Evolutionary conservation across 2,113 vertebrate species (phyloP).

Genomic region (Salvelinus sp.): DNA sequence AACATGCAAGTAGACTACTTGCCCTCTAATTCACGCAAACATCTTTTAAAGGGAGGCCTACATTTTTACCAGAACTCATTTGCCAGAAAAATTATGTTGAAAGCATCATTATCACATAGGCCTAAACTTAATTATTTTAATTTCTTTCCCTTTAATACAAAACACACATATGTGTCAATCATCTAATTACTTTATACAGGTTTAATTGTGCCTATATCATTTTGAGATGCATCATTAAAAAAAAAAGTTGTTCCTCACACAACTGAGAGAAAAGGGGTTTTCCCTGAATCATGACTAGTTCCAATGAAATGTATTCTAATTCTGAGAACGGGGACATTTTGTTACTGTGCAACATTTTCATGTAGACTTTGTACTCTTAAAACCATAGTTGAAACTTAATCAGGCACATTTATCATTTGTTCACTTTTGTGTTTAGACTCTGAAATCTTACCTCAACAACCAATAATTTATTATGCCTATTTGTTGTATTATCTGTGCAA

Average conservation of each 20-base stretch:
- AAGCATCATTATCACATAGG: no score
- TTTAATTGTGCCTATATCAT: not conserved
- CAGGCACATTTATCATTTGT: not conserved
- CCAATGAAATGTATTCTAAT: no score
- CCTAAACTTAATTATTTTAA: not conserved
- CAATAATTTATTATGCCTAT: not conserved
- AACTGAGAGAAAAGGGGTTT: not conserved
- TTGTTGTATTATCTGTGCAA: not conserved
- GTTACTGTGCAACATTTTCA: no score
- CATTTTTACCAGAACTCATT: no score
- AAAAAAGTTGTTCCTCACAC: not conserved
- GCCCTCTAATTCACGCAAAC: not conserved
- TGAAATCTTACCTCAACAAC: not conserved
- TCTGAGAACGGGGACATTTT: not conserved
- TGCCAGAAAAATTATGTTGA: no score
- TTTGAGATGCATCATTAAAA: not conserved
- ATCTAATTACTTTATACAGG: not conserved
- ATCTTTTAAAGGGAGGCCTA: no score
- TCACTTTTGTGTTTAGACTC: not conserved
- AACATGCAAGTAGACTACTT: not conserved
- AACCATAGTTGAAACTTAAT: not conserved
- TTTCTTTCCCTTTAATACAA: not conserved
- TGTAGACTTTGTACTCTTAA: no score
- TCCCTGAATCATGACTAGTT: not conserved
- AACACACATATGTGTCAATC: not conserved